Evolutionary conservation across 2,888 invertebrate genomes (phyloP).

Genomic region (Polyploca ridens): DNA sequence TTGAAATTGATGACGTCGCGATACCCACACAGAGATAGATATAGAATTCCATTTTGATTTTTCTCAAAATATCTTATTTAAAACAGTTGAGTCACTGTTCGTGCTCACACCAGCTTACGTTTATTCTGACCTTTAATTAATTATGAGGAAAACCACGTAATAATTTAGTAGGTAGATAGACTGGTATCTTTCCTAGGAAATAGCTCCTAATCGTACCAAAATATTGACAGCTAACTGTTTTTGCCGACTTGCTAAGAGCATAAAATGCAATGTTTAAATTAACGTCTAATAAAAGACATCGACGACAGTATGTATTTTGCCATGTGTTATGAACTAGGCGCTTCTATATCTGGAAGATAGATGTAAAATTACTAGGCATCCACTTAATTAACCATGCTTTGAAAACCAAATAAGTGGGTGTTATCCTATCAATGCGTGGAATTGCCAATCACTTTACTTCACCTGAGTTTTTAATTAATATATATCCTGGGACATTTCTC

Average conservation of each 20-base stretch:
- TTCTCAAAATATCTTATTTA: not conserved
- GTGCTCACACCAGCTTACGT: no score
- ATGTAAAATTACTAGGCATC: no score
- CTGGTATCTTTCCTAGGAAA: not conserved
- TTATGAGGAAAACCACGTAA: not conserved
- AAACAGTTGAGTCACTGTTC: not conserved
- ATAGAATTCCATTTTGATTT: not conserved
- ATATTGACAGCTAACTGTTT: no score
- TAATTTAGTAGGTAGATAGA: not conserved
- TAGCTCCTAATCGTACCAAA: no score
- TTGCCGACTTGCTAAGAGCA: no score
- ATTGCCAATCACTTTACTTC: no score
- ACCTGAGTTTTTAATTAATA: no score
- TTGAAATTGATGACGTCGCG: not conserved
- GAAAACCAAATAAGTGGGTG: no score
- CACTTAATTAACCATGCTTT: no score
- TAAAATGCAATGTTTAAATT: not conserved
- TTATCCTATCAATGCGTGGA: no score
- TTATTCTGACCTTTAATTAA: no score
- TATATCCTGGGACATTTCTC: no score
- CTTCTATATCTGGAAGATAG: not conserved
- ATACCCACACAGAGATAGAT: not conserved
- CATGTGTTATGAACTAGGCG: not conserved
- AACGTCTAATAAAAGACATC: slow-evolving; percentile 3
- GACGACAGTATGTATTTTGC: not conserved